phyloP scores from a whole-genome alignment of 2,888 invertebrate species.

The Lasioglossum malachurum region DNA sequence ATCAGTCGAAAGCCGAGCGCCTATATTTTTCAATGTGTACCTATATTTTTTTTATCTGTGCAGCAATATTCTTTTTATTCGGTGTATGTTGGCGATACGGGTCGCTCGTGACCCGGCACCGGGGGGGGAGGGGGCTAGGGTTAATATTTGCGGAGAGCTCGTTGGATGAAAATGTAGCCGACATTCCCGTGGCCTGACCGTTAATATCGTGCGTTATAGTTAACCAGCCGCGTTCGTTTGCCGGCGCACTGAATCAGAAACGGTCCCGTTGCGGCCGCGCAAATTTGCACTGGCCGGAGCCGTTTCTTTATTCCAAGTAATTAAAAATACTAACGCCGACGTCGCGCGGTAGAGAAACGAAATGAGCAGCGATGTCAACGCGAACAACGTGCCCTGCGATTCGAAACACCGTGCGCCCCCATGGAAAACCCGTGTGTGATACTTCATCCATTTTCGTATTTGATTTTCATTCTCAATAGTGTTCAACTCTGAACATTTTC shows the following conservation, averaged over 20 bases:
- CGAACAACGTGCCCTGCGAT: not conserved
- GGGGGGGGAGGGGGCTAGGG: accelerated
- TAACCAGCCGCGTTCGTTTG: conserved; percentile 23
- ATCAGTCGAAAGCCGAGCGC: not conserved
- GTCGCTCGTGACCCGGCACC: not conserved
- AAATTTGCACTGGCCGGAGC: conserved; percentile 31
- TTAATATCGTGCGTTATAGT: conserved; percentile 4
- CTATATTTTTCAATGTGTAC: conserved; percentile 1
- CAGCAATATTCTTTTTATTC: conserved; percentile 6
- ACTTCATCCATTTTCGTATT: not conserved
- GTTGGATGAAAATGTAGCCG: conserved; percentile 5
- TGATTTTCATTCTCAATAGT: not conserved
- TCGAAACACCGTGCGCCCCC: not conserved
- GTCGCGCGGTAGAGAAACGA: not conserved
- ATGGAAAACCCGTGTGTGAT: not conserved
- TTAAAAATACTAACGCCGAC: conserved; percentile 21
- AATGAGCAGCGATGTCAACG: not conserved
- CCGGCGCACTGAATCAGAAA: conserved; percentile 22
- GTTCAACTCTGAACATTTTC: not conserved
- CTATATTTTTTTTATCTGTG: not conserved
- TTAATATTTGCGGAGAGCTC: not conserved
- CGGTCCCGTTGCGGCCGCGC: not conserved
- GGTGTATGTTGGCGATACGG: not conserved
- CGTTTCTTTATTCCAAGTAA: conserved; percentile 31
- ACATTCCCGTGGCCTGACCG: not conserved